Percentiles rank a stretch among this genome's conserved stretches.
phyloP scores from a whole-genome alignment of 2,113 vertebrate species.

The Pipa parva region DNA sequence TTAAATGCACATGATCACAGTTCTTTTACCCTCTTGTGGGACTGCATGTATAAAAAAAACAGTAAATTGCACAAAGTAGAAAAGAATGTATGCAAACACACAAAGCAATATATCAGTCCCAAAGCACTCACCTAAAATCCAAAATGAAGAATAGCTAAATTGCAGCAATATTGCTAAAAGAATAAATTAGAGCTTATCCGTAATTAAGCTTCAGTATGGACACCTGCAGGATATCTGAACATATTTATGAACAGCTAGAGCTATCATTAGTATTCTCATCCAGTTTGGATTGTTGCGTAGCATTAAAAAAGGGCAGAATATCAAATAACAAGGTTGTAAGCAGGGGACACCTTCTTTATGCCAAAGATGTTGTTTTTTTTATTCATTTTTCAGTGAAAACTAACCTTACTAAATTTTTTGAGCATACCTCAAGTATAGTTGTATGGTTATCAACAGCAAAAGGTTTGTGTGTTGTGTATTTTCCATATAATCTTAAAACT shows the following conservation, averaged over 20 bases:
- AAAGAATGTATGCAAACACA: not conserved
- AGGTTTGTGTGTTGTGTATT: no score
- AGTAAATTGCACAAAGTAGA: not conserved
- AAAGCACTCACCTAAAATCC: not conserved
- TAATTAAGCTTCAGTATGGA: constrained; percentile 26
- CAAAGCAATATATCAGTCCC: not conserved
- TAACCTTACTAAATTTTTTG: not conserved
- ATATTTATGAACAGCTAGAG: constrained; percentile 19
- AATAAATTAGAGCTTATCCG: constrained; percentile 30
- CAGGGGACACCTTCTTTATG: constrained; percentile 23
- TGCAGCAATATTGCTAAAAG: constrained; percentile 14
- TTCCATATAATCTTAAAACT: no score
- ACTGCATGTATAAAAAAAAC: not conserved
- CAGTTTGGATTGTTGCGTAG: constrained; percentile 1
- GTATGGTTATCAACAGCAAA: not conserved
- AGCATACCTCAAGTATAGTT: not conserved
- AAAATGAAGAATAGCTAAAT: constrained; percentile 19
- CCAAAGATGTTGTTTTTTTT: constrained; percentile 45
- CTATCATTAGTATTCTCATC: constrained; percentile 25
- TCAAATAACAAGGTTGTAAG: constrained; percentile 14
- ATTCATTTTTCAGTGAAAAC: constrained; percentile 43
- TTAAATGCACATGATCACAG: not conserved
- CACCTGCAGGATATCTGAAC: constrained; percentile 20
- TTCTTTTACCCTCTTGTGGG: not conserved
- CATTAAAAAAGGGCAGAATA: constrained; percentile 1